Evolutionary conservation across 2,888 invertebrate species (phyloP).

Genomic region (Melieria picta): DNA sequence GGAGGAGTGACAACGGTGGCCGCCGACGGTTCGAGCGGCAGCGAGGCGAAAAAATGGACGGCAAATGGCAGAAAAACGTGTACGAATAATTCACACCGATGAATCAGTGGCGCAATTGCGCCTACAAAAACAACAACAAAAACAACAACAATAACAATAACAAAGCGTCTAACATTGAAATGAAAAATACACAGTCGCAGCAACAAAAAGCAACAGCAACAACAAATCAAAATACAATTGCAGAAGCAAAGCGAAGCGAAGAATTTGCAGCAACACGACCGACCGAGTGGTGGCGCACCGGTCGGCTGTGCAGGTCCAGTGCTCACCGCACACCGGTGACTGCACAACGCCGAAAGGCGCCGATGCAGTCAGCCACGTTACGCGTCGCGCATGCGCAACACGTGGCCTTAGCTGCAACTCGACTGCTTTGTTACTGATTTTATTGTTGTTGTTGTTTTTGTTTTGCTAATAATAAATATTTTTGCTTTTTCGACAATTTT

Average conservation of each 20-base stretch:
- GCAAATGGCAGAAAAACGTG: constrained; percentile 13
- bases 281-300: too few species aligned
- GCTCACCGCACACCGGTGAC: too few species aligned
- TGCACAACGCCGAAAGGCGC: too few species aligned
- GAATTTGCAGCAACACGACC: background rate
- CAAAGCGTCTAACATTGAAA: background rate
- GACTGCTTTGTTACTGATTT: constrained; percentile 11
- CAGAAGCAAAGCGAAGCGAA: background rate
- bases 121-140: constrained; percentile 4
- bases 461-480: background rate
- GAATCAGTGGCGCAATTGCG: background rate
- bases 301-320: too few species aligned
- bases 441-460: constrained; percentile 26
- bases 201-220: constrained; percentile 31
- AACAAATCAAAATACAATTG: constrained; percentile 25
- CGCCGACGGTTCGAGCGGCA: too few species aligned
- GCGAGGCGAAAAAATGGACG: background rate
- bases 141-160: background rate
- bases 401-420: constrained; percentile 51
- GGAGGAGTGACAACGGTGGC: background rate
- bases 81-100: constrained; percentile 16
- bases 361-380: too few species aligned
- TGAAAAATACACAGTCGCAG: background rate
- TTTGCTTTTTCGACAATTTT: too few species aligned
- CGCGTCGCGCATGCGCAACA: constrained; percentile 59